A percentile compares a stretch with the other conserved stretches of the same genome.
These are phyloP conservation scores for Trichacis sp. DNA, from an alignment of 2,888 invertebrate genomes.

Conservation along the genomic window DNA sequence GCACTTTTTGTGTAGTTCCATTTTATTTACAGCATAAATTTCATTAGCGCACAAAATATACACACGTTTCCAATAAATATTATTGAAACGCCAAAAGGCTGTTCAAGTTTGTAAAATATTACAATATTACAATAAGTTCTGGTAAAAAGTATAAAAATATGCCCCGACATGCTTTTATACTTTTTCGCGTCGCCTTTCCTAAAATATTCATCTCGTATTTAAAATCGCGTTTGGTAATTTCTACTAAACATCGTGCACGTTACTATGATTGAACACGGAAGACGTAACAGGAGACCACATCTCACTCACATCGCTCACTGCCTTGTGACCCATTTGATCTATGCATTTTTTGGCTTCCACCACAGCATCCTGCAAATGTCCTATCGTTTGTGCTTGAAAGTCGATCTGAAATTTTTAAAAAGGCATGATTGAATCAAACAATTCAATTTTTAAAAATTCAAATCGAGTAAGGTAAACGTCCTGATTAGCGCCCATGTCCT, in stretches of 20 bases:
- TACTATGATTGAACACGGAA: constrained; percentile 59
- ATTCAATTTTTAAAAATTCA: too few species aligned
- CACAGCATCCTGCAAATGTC: constrained; percentile 61
- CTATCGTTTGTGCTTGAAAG: constrained; percentile 63
- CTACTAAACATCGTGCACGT: constrained; percentile 65
- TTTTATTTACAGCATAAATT: constrained; percentile 31
- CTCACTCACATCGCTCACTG: constrained; percentile 63
- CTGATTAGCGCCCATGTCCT: too few species aligned
- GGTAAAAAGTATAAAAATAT: constrained; percentile 4
- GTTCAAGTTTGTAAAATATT: not conserved
- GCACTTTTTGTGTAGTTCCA: constrained; percentile 17
- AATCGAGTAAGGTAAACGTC: too few species aligned
- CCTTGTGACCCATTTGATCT: constrained; percentile 61
- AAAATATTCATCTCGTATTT: not conserved
- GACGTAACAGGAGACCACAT: constrained; percentile 60
- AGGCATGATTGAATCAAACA: not conserved
- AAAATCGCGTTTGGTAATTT: not conserved
- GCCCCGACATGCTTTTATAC: constrained; percentile 1
- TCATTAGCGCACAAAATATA: constrained; percentile 16
- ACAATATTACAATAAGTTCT: not conserved
- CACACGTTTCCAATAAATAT: constrained; percentile 7
- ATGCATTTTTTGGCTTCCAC: constrained; percentile 62
- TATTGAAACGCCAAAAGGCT: not conserved
- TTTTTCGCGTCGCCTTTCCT: not conserved
- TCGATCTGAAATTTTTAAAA: constrained; percentile 52